Conservation (phyloP, 1,140 invertebrate species). For the Halyomorpha halys region DNA sequence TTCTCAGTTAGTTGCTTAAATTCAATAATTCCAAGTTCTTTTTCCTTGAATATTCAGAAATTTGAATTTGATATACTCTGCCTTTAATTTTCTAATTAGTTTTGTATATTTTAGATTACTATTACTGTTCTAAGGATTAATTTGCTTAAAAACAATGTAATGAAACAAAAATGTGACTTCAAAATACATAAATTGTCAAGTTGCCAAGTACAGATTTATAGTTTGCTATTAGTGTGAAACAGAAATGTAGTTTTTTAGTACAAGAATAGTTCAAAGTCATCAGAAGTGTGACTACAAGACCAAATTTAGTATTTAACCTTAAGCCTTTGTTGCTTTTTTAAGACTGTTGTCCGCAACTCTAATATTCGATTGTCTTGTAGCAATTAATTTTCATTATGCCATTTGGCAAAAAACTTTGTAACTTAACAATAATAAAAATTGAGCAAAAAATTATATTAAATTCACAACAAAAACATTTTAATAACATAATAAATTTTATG, state of each 20-base stretch:
- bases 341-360: constrained; percentile 23
- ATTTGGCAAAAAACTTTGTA: constrained; percentile 19
- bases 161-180: neutral
- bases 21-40: too few relatives aligned
- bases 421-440: constrained; percentile 6
- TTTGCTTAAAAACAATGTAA: neutral
- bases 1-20: too few relatives aligned
- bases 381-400: constrained; percentile 25
- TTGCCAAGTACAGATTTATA: neutral
- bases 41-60: too few relatives aligned
- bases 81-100: too few relatives aligned
- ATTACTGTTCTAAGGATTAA: too few relatives aligned
- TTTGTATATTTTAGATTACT: too few relatives aligned
- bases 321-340: constrained; percentile 20
- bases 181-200: neutral
- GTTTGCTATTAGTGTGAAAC: neutral
- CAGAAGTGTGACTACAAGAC: constrained; percentile 14
- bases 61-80: too few relatives aligned
- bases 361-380: constrained; percentile 27
- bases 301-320: constrained; percentile 5
- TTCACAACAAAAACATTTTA: neutral
- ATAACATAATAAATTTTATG: neutral
- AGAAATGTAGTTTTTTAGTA: constrained; percentile 4
- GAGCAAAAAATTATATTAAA: constrained; percentile 18
- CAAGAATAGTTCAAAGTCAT: constrained; percentile 8